These are phyloP conservation scores for Drosophila mimetica DNA, from an alignment of 2,888 invertebrate genomes.

Conservation along the genomic window DNA sequence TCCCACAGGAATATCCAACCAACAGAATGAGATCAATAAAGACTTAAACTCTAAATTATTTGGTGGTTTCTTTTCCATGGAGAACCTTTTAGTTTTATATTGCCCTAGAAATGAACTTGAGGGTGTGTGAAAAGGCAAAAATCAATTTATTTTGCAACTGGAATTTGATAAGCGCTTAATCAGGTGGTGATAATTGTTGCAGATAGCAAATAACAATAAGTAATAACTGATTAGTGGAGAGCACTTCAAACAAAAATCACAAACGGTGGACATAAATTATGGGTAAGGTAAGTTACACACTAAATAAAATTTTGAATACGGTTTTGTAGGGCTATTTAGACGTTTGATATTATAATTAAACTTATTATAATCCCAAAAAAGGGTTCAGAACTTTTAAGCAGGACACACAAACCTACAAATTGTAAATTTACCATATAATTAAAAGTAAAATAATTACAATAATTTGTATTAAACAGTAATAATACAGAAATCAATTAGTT, in stretches of 20 bases:
- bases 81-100: constrained; percentile 2
- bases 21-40: not conserved
- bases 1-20: not conserved
- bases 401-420: not conserved
- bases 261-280: constrained; percentile 6
- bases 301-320: too few relatives aligned
- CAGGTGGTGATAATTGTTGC: not conserved
- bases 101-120: constrained; percentile 39
- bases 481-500: not conserved
- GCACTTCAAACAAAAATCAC: constrained; percentile 7
- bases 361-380: too few relatives aligned
- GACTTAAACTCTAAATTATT: not conserved
- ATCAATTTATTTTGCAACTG: constrained; percentile 8
- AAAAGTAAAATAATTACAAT: not conserved
- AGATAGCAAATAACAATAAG: constrained; percentile 4
- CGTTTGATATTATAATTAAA: too few relatives aligned
- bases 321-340: too few relatives aligned
- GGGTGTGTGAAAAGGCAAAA: not conserved
- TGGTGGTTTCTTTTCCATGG: not conserved
- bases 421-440: not conserved
- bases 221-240: constrained; percentile 5
- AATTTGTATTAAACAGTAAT: not conserved
- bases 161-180: constrained; percentile 17
- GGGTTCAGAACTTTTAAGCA: too few relatives aligned
- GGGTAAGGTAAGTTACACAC: constrained; percentile 7